Percentiles rank a stretch among this genome's conserved stretches.
phyloP scores from a whole-genome alignment of 2,888 invertebrate species.

The Macaria liturata region DNA sequence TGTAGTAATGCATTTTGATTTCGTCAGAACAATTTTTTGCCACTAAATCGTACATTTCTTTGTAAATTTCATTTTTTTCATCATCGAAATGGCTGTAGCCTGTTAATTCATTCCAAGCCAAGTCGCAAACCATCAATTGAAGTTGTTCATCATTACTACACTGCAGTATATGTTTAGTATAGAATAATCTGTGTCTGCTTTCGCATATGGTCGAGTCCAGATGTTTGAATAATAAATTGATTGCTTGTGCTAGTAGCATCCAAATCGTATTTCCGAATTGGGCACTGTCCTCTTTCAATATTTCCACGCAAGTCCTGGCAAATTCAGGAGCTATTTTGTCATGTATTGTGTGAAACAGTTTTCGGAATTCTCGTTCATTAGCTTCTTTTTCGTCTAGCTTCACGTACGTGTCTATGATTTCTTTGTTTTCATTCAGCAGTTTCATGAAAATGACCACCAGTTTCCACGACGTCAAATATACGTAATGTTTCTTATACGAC shows the following conservation, averaged over 20 bases:
- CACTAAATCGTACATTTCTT: slow-evolving; percentile 34
- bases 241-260: slow-evolving; percentile 27
- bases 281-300: slow-evolving; percentile 36
- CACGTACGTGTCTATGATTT: slow-evolving; percentile 6
- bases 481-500: slow-evolving; percentile 38
- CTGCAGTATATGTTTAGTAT: slow-evolving; percentile 19
- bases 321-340: slow-evolving; percentile 33
- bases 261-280: slow-evolving; percentile 30
- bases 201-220: slow-evolving; percentile 2
- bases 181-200: slow-evolving; percentile 1
- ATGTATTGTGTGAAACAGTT: slow-evolving; percentile 22
- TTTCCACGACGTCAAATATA: slow-evolving; percentile 40
- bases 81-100: neutral
- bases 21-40: slow-evolving; percentile 32
- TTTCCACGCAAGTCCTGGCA: slow-evolving; percentile 27
- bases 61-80: slow-evolving; percentile 10
- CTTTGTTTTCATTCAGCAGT: slow-evolving; percentile 34
- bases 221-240: slow-evolving; percentile 18
- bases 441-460: slow-evolving; percentile 36
- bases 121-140: slow-evolving; percentile 8
- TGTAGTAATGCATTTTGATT: slow-evolving; percentile 37
- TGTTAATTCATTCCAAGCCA: slow-evolving; percentile 4
- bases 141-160: slow-evolving; percentile 19
- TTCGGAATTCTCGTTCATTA: slow-evolving; percentile 9
- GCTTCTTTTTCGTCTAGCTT: slow-evolving; percentile 9